Conservation (phyloP, 2,797 vertebrate genomes). For the Macropus fuliginosus region DNA sequence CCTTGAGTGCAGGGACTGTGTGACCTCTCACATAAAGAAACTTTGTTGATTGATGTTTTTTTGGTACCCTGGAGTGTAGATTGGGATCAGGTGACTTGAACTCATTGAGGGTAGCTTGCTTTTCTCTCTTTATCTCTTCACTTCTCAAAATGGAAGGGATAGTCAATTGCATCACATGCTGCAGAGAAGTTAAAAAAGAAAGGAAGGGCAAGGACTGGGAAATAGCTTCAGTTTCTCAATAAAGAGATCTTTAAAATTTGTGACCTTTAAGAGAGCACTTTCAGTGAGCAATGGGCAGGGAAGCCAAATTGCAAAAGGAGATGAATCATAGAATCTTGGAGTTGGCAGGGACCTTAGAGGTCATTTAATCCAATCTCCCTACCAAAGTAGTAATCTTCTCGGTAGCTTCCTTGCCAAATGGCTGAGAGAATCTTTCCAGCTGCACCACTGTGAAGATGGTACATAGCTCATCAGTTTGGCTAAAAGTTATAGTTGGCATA, state of each 20-base stretch:
- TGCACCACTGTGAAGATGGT: not conserved
- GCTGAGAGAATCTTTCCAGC: not conserved
- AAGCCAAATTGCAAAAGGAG: not conserved
- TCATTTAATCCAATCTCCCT: constrained; percentile 8
- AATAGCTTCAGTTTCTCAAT: not conserved
- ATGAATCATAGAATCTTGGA: not conserved
- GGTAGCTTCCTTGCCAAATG: not conserved
- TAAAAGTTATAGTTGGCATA: constrained; percentile 45
- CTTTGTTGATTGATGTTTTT: not conserved
- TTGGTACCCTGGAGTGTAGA: not conserved
- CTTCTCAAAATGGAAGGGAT: not conserved
- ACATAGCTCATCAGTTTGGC: constrained; percentile 42
- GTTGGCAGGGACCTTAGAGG: not conserved
- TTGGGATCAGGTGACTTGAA: not conserved
- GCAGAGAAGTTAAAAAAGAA: not conserved
- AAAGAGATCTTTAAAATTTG: not conserved
- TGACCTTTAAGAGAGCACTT: not conserved
- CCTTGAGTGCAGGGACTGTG: not conserved
- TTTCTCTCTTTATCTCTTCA: not conserved
- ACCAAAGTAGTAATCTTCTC: not conserved
- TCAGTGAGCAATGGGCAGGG: not conserved
- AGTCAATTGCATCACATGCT: not conserved
- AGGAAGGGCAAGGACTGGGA: not conserved
- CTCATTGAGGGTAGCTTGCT: not conserved
- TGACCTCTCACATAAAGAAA: not conserved